Evolutionary conservation across 2,888 invertebrate genomes (phyloP).

Genomic region (Drosophila robusta): DNA sequence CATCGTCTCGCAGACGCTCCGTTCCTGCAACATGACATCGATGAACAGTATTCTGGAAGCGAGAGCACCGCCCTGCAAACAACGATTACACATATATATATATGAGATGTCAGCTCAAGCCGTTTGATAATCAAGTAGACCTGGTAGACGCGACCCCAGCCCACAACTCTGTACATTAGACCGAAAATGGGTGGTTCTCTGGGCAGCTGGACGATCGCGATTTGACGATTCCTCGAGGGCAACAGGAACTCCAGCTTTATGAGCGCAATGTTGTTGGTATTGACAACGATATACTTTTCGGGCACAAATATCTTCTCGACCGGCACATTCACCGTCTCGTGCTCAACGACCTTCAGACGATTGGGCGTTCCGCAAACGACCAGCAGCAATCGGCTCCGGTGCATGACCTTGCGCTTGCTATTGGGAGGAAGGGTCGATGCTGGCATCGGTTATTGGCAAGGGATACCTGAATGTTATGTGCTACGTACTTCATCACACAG

Average conservation of each 20-base stretch:
- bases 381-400: conserved; percentile 44
- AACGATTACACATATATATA: neutral
- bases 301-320: conserved; percentile 56
- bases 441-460: neutral
- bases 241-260: neutral
- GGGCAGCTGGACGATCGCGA: conserved; percentile 37
- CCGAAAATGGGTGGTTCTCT: conserved; percentile 1
- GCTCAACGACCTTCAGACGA: conserved; percentile 22
- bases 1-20: neutral
- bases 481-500: conserved; percentile 67
- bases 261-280: conserved; percentile 62
- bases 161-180: conserved; percentile 29
- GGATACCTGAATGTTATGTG: neutral
- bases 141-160: conserved; percentile 57
- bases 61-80: conserved; percentile 43
- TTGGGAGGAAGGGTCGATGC: neutral
- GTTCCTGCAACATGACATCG: conserved; percentile 11
- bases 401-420: conserved; percentile 51
- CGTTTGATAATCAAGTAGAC: conserved; percentile 5
- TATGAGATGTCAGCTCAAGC: neutral
- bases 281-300: conserved; percentile 39
- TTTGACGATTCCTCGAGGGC: conserved; percentile 14
- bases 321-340: conserved; percentile 8
- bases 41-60: conserved; percentile 25
- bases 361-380: conserved; percentile 55